A percentile compares a stretch with the other conserved stretches of the same genome.
phyloP scores from a whole-genome alignment of 2,113 vertebrate genomes.

The Podiceps cristatus region DNA sequence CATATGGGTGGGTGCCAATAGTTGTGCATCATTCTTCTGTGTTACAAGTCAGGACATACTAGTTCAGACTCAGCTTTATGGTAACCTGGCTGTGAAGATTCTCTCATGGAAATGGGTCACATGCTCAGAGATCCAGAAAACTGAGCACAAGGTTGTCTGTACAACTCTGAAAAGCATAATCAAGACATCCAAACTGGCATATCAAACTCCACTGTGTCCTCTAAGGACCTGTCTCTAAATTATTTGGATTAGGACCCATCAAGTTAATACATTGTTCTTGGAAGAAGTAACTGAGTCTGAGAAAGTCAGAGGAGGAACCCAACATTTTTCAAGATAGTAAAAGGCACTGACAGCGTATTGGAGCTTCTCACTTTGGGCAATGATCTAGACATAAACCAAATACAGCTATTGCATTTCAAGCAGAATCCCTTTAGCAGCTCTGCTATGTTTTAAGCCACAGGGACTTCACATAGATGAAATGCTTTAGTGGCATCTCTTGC shows the following conservation, averaged over 20 bases:
- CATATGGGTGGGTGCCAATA: background rate
- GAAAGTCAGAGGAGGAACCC: background rate
- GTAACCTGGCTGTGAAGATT: background rate
- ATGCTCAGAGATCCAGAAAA: background rate
- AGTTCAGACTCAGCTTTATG: background rate
- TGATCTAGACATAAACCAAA: background rate
- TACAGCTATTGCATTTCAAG: background rate
- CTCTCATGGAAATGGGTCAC: background rate
- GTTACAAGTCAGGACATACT: background rate
- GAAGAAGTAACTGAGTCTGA: background rate
- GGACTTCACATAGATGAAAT: background rate
- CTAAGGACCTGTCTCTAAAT: background rate
- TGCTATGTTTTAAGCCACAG: background rate
- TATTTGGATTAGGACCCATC: background rate
- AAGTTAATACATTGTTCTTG: background rate
- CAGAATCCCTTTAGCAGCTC: background rate
- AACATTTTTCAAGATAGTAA: background rate
- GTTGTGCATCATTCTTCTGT: background rate
- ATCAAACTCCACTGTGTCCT: background rate
- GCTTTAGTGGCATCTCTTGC: background rate
- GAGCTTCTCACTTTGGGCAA: background rate
- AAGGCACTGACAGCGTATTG: background rate
- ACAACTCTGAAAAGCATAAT: background rate
- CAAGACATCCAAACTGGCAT: background rate
- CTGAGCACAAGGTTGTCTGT: background rate